Evolutionary conservation across 92 coral and sea anemone genomes (phyloP), one percentile per base, ranked within the genome.

Genomic region (Paramuricea clavata): DNA sequence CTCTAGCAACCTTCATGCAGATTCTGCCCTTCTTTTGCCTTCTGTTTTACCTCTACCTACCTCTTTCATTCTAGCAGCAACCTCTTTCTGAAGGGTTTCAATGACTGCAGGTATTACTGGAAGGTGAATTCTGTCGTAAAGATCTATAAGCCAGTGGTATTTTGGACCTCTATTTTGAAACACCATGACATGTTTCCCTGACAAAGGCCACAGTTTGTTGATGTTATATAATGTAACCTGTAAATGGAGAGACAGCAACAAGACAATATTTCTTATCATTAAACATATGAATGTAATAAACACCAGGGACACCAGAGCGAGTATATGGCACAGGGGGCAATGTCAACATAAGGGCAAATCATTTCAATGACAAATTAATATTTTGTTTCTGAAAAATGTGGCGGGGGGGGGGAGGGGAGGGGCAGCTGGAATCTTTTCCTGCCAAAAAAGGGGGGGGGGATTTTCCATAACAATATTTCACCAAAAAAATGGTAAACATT

Each of bases 141-240:
- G 56, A 73, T 89, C 95, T 2, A 19, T 36, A 32, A 89, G 62
- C 93, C 93, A 92, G 61, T 89, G 87, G 83, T 83, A 92, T 69
- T 7, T 35, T 0, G 12, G 3, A 0, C 91, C 91, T 65, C 91
- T 49, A 15, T 47, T 59, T 16, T 85, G 17, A 25, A 67, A 59
- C 92, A 90, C 89, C 95, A 87, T 0, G 92, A 78, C 90, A 90
- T 81, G 64, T 87, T 93, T 2, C 92, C 93, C 56, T 93, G 93
- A 13, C 83, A 72, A 12, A 93, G 64, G 28, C 95, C 93, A 69
- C 84, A 75, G 80, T 90, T 88, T 26, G 92, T 85, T 28, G 91
- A 85, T 41, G 93, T 81, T 30, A 85, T 87, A 86, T 90, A 92
- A 54, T 92, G 95, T 67, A 92, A 64, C 85, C 93, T 92, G 72